Evolutionary conservation across 35 echinoderm and acorn worm genomes (phyloP), one percentile per base, ranked within the genome.

Genomic region (Holothuria glaberrima): DNA sequence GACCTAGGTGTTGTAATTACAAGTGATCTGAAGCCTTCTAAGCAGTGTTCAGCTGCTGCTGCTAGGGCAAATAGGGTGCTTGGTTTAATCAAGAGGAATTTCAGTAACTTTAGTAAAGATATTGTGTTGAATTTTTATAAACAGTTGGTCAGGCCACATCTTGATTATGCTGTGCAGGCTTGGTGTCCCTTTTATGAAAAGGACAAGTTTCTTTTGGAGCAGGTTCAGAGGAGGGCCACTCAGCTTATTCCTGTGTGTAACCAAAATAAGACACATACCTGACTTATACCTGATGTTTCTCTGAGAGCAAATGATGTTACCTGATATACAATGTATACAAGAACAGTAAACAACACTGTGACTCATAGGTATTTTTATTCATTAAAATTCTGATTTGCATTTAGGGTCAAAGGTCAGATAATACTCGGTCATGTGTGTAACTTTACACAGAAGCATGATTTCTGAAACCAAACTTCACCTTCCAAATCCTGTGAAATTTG

Each of bases 341-440:
- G 24, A n/a, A 25, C 16, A 25, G 17, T 17, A 69, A 29, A 69
- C 62, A 65, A 65, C 62, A 65, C 17, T 65, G 62, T 65, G 62
- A 65, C 62, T 65, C 28, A 65, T 65, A 12, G 13, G 17, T 16
- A 6, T 9, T 65, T 75, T 75, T 65, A 65, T 65, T 65, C 62
- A 65, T 65, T 65, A 65, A 65, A 9, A 65, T 65, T 65, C 13
- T 65, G 17, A 65, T 65, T 65, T 65, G 62, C 62, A 65, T 65
- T 16, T 65, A 75, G 71, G 24, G 71, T 75, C 71, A 75, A 75
- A 75, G 71, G 71, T 75, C 71, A 75, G 36, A 30, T 75, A 75
- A 34, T 75, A 75, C 26, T 75, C 62, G 27, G 71, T 75, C 24
- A 41, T 7, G 36, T 41, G 71, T 75, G 71, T 75, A n/a, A 75